These are phyloP conservation scores for Rhynchotus rufescens DNA, from an alignment of 2,797 vertebrate species.

Conservation along the genomic window DNA sequence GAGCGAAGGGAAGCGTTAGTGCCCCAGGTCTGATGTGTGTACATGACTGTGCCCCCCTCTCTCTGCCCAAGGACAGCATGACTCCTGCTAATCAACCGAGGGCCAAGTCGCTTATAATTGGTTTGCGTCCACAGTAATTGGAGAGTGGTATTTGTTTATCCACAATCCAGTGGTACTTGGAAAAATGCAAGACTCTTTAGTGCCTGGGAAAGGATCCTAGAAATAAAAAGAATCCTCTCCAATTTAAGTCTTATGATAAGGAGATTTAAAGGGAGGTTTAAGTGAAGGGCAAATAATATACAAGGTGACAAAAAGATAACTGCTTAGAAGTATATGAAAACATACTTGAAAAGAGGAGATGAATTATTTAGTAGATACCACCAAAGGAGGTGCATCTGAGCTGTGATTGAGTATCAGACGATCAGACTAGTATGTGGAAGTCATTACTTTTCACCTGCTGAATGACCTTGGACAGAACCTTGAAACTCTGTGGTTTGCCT, in stretches of 20 bases:
- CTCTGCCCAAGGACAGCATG: background rate
- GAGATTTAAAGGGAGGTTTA: conserved; percentile 1
- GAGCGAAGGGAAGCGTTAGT: background rate
- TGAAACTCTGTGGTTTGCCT: background rate
- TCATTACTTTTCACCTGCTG: conserved; percentile 36
- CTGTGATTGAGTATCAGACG: conserved; percentile 45
- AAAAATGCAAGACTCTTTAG: background rate
- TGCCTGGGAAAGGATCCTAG: background rate
- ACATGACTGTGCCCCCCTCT: background rate
- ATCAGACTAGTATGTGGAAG: conserved; percentile 27
- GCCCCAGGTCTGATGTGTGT: fast-evolving
- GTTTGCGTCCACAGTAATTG: background rate
- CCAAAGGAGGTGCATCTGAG: background rate
- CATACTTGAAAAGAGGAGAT: conserved; percentile 2
- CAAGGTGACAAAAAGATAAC: background rate
- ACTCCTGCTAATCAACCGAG: background rate
- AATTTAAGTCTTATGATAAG: background rate
- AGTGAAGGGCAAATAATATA: background rate
- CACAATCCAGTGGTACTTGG: fast-evolving
- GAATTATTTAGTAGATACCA: conserved; percentile 51
- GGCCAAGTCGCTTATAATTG: background rate
- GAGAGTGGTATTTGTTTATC: background rate
- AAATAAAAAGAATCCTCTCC: background rate
- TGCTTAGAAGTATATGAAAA: background rate
- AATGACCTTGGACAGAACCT: background rate